These are phyloP conservation scores for Chiloscyllium plagiosum DNA, from an alignment of 2,113 vertebrate species.

Conservation along the genomic window DNA sequence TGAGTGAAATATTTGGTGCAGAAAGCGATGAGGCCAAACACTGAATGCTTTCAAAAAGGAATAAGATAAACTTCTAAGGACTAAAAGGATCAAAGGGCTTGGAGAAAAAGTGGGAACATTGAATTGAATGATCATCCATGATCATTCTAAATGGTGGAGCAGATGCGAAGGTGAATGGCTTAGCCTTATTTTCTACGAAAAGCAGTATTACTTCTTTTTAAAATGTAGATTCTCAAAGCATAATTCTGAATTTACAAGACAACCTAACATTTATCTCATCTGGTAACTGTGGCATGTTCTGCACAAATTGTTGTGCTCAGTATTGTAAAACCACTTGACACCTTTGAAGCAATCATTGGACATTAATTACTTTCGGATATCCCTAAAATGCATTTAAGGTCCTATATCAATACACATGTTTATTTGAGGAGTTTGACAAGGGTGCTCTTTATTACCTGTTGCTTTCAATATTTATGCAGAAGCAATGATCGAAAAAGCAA, in stretches of 20 bases:
- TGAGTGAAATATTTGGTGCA: no score
- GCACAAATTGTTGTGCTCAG: neutral
- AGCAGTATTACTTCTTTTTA: neutral
- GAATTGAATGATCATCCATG: no score
- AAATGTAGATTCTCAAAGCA: neutral
- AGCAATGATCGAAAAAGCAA: neutral
- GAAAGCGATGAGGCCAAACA: no score
- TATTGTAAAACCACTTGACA: neutral
- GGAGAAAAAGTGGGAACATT: no score
- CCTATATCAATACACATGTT: neutral
- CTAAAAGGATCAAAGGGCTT: no score
- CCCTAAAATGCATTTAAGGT: neutral
- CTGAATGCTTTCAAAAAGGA: no score
- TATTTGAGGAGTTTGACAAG: neutral
- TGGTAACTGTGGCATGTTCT: neutral
- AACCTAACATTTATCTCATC: neutral
- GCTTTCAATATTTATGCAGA: neutral
- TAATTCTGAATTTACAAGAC: neutral
- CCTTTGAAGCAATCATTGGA: neutral
- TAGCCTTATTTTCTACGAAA: neutral
- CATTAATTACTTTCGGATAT: neutral
- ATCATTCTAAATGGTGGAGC: no score
- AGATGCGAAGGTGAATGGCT: no score
- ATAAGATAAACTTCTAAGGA: no score
- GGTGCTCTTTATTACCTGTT: neutral